Base-by-base conservation (phyloP, 2,888 invertebrate species). In the Andrena marginata region DNA sequence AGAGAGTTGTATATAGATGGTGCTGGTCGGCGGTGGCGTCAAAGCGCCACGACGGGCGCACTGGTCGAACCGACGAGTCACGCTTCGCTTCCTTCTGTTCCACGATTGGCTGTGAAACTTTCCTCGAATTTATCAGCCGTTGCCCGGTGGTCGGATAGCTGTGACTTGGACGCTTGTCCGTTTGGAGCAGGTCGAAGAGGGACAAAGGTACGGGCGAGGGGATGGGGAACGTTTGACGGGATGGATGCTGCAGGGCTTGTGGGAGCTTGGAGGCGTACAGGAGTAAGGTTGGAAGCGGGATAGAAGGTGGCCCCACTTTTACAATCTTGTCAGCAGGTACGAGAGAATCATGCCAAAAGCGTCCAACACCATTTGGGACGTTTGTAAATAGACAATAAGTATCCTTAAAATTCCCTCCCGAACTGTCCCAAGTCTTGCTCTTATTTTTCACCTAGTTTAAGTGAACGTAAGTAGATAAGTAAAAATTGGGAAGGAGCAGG, bases 1-100 rank as follows among this genome's bases (percentile, higher is more conserved):
- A 74, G 93, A 93, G 77, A 93, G 93, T 80, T 93, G 93, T 92
- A 93, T 93, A 93, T 93, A 92, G 89, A 71, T 63, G 35, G 65
- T 33, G 8, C 29, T n/a, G 59, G 23, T 42, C 48, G 4, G 33
- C n/a, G 29, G 13, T 33, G 33, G 31, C 10, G 56, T 20, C 23
- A 56, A 67, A 48, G 20, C 31, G 75, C 26, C 68, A 33, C 56
- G 56, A 63, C 26, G 59, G 63, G 56, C 26, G 42, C 42, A 13
- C 23, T 71, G 60, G 54, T 29, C 70, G 56, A 73, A 68, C 51
- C 23, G 54, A 56, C 33, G 54, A 13, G 65, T 56, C 56, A 56
- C 56, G 56, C 56, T 56, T 56, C 56, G 56, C 56, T 56, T 56
- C 56, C 23, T 26, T 59, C 48, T n/a, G 23, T 10, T 48, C 26